Evolutionary conservation across 2,797 vertebrate genomes (phyloP), one percentile per base, ranked within the genome.

Genomic region (Aphelocoma californica): DNA sequence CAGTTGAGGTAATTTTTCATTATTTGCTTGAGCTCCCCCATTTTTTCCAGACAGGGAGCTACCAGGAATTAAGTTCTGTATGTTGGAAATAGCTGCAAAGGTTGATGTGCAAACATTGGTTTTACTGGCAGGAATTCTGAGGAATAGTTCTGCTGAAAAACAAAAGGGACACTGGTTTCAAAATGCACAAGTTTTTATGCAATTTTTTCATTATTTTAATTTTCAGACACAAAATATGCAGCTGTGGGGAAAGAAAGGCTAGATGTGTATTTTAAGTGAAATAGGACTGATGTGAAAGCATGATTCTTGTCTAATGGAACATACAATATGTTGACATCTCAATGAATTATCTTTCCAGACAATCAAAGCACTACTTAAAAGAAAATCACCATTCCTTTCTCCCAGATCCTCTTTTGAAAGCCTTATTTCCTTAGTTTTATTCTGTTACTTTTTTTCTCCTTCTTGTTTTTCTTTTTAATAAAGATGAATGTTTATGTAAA

Each of bases 401-500:
- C 53, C 29, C 20, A 82, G 18, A 42, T 50, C 28, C 24, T 85
- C 84, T 92, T 94, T 86, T 67, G 32, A 88, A 97, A 95, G 75
- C 72, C 64, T 95, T 88, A 83, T 84, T 88, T 93, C 82, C 82
- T 90, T 61, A 84, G 71, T 88, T 94, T 91, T 78, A n/a, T 79
- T 81, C 62, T 94, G 79, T 81, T 97, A 81, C 14, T 74, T 95
- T 97, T 96, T 96, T 74, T 69, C 78, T 96, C 75, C 42, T 86
- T 94, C 57, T 95, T 88, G 34, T 93, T 88, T 85, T 83, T 58
- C 61, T 83, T 94, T 40, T 80, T 92, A 95, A 93, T 87, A 95
- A 95, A 88, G 60, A 64, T 91, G 58, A 89, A 54, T 81, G 50
- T 96, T 97, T 96, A 95, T 90, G 58, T 95, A 93, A 89, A 92